phyloP scores from a whole-genome alignment of 2,888 invertebrate genomes.

The Campopleginae sp. region DNA sequence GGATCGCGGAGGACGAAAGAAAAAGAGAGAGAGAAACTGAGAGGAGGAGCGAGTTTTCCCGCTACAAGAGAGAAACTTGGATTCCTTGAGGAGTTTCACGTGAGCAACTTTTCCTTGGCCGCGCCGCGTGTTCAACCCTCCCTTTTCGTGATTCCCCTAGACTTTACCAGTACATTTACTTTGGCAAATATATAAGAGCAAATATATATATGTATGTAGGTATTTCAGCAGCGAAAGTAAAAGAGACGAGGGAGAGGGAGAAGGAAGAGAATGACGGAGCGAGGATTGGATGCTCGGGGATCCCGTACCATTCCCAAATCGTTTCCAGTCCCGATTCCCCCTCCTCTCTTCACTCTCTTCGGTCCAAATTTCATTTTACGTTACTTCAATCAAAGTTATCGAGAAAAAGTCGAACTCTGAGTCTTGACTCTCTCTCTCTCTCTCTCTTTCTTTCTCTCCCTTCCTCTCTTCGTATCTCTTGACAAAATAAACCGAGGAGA shows the following conservation, averaged over 20 bases:
- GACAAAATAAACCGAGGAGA: constrained; percentile 51
- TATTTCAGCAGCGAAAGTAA: not conserved
- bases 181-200: constrained; percentile 15
- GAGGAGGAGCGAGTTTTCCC: constrained; percentile 12
- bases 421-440: constrained; percentile 33
- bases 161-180: constrained; percentile 57
- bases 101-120: constrained; percentile 59
- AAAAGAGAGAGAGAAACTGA: constrained; percentile 15
- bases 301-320: constrained; percentile 50
- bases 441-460: not conserved
- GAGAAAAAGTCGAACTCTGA: constrained; percentile 35
- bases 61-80: constrained; percentile 57
- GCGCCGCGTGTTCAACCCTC: constrained; percentile 50
- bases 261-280: not conserved
- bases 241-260: constrained; percentile 11
- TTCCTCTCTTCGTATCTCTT: not conserved
- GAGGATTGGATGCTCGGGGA: constrained; percentile 46
- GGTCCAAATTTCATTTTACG: constrained; percentile 53
- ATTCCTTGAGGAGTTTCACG: constrained; percentile 56
- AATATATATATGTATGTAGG: constrained; percentile 22
- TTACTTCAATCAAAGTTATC: constrained; percentile 57
- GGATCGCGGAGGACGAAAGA: constrained; percentile 14
- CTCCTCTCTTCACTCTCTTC: constrained; percentile 9
- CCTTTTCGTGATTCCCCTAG: constrained; percentile 55
- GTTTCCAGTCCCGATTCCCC: constrained; percentile 25